Base-by-base conservation (phyloP, 1,140 invertebrate species). In the Cotesia vestalis region DNA sequence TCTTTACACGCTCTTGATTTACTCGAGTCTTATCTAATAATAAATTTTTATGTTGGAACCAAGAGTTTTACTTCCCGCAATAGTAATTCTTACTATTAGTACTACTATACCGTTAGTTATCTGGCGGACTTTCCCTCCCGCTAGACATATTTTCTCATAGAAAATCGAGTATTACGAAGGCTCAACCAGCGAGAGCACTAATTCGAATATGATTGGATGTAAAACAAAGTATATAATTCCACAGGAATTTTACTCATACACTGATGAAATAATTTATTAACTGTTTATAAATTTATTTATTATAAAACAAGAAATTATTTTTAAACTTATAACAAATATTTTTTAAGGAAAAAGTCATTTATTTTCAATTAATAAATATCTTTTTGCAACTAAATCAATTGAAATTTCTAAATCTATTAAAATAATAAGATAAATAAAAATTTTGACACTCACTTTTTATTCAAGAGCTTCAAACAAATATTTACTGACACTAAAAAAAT, bases 221-320 rank as follows among this genome's bases (percentile, higher is more conserved):
- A 72, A 72, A 72, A 72, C 70, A 66, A 72, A 72, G 70, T 66
- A 53, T 63, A 72, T 72, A 72, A 72, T 72, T 72, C 60, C 52
- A 35, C 62, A 57, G 35, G 70, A 51, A 72, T 72, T 72, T 72
- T 55, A 27, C 27, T 27, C 27, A 27, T 27, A 27, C 63, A 72
- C 70, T 72, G 38, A 64, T 38, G n/a, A 20, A 20, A 20, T 20
- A 20, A 20, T 20, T 20, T 20, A 20, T 20, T 20, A 20, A 20
- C 27, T 27, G 27, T 27, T 27, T 27, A 27, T 27, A 2, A 27
- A 27, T 27, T 27, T 27, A 27, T 27, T 27, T 27, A 27, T 2
- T 27, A 27, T 3, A 27, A 27, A 27, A 27, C 27, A 27, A 27
- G 27, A 27, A 17, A 17, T 17, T 17, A 17, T 27, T 27, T 27